Base-by-base conservation (phyloP, 2,888 invertebrate genomes). In the Hololepta plana region DNA sequence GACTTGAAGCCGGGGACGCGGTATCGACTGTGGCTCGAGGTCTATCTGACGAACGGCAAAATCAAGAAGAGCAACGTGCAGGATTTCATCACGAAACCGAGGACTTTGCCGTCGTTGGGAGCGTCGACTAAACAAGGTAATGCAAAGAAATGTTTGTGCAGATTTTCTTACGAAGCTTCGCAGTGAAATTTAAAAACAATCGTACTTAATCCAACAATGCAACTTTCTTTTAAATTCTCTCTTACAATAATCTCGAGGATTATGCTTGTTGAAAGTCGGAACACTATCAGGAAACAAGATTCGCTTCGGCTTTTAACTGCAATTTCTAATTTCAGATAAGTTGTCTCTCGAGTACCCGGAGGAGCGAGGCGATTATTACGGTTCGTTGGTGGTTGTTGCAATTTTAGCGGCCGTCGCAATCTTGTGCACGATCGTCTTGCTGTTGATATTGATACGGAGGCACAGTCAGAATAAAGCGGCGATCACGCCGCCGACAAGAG, bases 11-110 rank as follows among this genome's bases (percentile, higher is more conserved):
- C 87, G 0, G 74, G 80, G 25, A 75, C 81, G 9, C 72, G 84
- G 43, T 88, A 87, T 48, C 71, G 82, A 22, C 60, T 88, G 12
- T 88, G 88, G 87, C 54, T 90, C 35, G 88, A 88, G 45, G 67
- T 87, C 35, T 88, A 85, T 53, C 57, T 90, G 19, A 84, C 84
- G 1, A 88, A 88, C 48, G 88, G 90, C 10, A 77, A 77, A 47
- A 79, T 82, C 32, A 82, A 84, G 50, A 82, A 82, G 27, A 87
- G 85, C 44, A 87, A 88, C 41, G 85, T 87, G 1, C 67, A 87
- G 41, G 82, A 84, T 43, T 80, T 88, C 35, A 67, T 74, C 19
- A 90, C 88, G 0, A 85, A 85, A 46, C 72, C 82, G 2, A 68
- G 75, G 30, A 51, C 61, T 24, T 57, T 57, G 19, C 53, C 56